These are phyloP conservation scores for Premnoplex brunnescens DNA, from an alignment of 2,797 vertebrate genomes.

Conservation along the genomic window DNA sequence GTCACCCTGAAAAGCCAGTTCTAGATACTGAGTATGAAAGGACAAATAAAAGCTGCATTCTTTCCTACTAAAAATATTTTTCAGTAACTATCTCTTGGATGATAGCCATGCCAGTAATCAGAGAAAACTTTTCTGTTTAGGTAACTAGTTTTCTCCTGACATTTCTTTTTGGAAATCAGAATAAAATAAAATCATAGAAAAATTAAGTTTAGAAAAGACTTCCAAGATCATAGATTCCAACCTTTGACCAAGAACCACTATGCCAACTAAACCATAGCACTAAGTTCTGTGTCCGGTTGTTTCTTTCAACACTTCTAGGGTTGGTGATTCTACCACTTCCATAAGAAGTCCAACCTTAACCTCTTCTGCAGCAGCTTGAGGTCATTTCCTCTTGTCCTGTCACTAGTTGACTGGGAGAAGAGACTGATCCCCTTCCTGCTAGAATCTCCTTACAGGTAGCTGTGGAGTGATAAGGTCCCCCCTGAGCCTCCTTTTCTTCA, in stretches of 20 bases:
- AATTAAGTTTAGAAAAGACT: not conserved
- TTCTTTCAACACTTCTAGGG: not conserved
- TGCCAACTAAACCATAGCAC: not conserved
- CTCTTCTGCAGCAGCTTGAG: not conserved
- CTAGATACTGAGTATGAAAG: not conserved
- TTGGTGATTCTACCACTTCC: not conserved
- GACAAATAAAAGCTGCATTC: not conserved
- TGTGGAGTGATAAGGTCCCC: not conserved
- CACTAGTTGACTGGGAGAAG: not conserved
- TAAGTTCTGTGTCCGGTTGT: not conserved
- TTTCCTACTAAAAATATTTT: not conserved
- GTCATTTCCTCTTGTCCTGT: not conserved
- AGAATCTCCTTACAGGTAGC: not conserved
- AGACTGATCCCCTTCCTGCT: not conserved
- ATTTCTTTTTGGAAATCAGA: not conserved
- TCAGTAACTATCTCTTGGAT: not conserved
- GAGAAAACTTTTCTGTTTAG: not conserved
- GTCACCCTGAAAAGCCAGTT: not conserved
- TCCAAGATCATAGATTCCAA: not conserved
- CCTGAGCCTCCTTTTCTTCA: not conserved
- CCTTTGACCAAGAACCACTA: not conserved
- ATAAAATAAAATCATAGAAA: not conserved
- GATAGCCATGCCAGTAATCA: not conserved
- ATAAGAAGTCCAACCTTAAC: not conserved
- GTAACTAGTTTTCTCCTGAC: not conserved